phyloP scores from a whole-genome alignment of 2,113 vertebrate genomes.

The Gobius niger region DNA sequence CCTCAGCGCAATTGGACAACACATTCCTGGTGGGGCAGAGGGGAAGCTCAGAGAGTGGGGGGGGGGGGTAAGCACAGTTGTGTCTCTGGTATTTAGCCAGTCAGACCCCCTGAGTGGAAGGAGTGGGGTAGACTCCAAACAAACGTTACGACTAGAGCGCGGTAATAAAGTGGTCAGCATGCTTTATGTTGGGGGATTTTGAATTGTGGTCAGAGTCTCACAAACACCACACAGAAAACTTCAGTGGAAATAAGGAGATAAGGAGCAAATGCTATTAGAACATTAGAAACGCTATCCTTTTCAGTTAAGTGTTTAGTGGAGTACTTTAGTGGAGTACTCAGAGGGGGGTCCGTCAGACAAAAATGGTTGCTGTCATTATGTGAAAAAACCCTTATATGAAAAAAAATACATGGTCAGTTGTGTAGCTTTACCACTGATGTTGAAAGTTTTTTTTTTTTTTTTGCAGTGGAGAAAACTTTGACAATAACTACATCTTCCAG shows the following conservation, averaged over 20 bases:
- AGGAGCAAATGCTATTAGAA: too few species aligned
- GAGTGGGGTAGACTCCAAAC: conserved; percentile 20
- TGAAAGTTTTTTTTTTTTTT: too few species aligned
- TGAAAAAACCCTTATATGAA: too few species aligned
- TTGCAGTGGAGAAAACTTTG: too few species aligned
- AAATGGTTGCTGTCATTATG: too few species aligned
- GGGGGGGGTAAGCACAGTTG: conserved; percentile 43
- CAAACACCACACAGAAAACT: neutral
- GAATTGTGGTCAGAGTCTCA: neutral
- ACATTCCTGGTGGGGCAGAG: conserved; percentile 63
- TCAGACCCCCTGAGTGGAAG: conserved; percentile 16
- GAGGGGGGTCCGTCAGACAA: too few species aligned
- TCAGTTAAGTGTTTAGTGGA: too few species aligned
- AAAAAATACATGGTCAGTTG: too few species aligned
- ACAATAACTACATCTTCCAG: too few species aligned
- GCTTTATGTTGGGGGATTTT: conserved; percentile 27
- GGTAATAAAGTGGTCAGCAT: conserved; percentile 42
- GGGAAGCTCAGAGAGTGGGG: conserved; percentile 35
- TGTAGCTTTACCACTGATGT: too few species aligned
- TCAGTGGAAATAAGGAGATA: neutral
- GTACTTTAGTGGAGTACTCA: too few species aligned
- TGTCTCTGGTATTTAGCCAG: conserved; percentile 58
- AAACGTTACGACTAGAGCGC: conserved; percentile 38
- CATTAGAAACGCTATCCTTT: too few species aligned
- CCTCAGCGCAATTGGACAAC: conserved; percentile 60